phyloP scores from a whole-genome alignment of 2,113 vertebrate species.

The Chrysochloris asiatica region DNA sequence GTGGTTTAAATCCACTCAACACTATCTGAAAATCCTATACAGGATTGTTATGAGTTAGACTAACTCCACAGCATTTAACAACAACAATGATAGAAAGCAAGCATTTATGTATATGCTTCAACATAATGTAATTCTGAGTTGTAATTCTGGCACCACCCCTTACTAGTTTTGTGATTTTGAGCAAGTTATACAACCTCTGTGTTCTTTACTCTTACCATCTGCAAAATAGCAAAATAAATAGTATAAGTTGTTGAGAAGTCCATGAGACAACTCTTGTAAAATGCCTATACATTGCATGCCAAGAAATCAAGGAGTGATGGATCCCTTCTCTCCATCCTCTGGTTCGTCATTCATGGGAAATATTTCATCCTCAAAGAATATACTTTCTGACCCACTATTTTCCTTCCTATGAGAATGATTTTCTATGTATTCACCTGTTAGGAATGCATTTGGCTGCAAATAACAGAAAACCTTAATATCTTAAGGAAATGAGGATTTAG shows the following conservation, averaged over 20 bases:
- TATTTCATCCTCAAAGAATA: neutral
- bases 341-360: neutral
- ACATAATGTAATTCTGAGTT: neutral
- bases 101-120: neutral
- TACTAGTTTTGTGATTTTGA: neutral
- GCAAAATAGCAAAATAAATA: neutral
- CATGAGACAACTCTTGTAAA: neutral
- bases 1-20: too few species aligned
- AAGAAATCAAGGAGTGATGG: neutral
- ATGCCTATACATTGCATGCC: neutral
- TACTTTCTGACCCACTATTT: neutral
- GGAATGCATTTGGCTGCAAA: neutral
- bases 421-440: neutral
- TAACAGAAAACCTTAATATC: neutral
- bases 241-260: neutral
- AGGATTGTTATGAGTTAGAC: too few species aligned
- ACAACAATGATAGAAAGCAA: too few species aligned
- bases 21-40: too few species aligned
- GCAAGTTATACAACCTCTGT: neutral
- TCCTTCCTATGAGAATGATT: neutral
- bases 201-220: neutral
- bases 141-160: neutral
- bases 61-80: too few species aligned
- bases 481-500: neutral
- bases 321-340: neutral